These are phyloP conservation scores for Pseudorhiza aurosa DNA, from an alignment of 30 jellyfish, hydroid and myxozoan genomes.

Conservation along the genomic window DNA sequence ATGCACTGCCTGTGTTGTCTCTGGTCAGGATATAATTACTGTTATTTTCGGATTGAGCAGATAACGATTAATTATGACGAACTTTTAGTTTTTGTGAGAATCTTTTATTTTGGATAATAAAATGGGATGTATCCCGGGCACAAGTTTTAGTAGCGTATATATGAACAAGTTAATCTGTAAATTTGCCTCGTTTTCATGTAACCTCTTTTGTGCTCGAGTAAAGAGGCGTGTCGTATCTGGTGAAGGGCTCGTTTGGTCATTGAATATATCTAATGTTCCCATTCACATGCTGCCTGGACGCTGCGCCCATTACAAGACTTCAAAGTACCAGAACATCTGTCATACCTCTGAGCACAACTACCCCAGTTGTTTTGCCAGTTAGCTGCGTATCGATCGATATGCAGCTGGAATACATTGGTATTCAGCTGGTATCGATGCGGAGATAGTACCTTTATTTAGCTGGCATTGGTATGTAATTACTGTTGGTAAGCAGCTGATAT, in stretches of 20 bases:
- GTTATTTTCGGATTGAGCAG: slow-evolving; percentile 56
- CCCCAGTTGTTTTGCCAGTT: too few species aligned
- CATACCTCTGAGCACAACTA: too few species aligned
- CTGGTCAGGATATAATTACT: slow-evolving; percentile 54
- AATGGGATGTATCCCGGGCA: slow-evolving; percentile 76
- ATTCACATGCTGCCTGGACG: not conserved
- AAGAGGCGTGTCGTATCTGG: not conserved
- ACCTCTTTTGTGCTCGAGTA: slow-evolving; percentile 16
- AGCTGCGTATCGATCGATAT: too few species aligned
- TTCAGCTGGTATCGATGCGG: too few species aligned
- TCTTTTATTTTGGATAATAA: slow-evolving; percentile 77
- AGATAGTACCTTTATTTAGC: too few species aligned
- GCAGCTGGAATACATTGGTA: too few species aligned
- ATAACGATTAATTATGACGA: slow-evolving; percentile 57
- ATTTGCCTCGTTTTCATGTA: slow-evolving; percentile 48
- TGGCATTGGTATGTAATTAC: too few species aligned
- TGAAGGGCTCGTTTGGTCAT: slow-evolving; percentile 2
- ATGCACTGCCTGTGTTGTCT: not conserved
- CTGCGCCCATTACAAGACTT: too few species aligned
- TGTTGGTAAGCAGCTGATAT: too few species aligned
- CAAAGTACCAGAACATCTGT: too few species aligned
- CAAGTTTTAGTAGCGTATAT: slow-evolving; percentile 69
- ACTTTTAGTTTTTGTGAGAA: slow-evolving; percentile 66
- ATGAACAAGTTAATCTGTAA: slow-evolving; percentile 52
- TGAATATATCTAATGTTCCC: not conserved